phyloP scores from a whole-genome alignment of 2,888 invertebrate species.

The Thyatira batis region DNA sequence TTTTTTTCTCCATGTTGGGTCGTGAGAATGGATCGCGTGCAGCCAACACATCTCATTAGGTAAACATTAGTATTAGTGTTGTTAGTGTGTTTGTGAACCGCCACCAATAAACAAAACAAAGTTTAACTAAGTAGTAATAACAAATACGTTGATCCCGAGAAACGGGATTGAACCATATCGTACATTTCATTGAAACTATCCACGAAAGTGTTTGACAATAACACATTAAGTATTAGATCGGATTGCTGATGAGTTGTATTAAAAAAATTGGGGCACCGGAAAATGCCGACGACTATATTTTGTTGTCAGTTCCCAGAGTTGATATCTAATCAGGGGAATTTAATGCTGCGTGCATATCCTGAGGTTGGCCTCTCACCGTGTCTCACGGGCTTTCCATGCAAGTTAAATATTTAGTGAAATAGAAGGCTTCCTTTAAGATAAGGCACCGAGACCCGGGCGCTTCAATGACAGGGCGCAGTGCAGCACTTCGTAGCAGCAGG shows the following conservation, averaged over 20 bases:
- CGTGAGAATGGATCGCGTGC: slow-evolving; percentile 76
- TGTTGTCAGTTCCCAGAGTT: slow-evolving; percentile 74
- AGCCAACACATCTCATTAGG: slow-evolving; percentile 68
- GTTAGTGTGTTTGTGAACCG: slow-evolving; percentile 45
- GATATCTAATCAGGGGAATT: slow-evolving; percentile 77
- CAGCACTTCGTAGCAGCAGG: background rate
- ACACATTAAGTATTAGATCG: background rate
- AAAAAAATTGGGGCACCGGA: slow-evolving; percentile 44
- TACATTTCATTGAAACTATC: background rate
- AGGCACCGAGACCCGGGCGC: slow-evolving; percentile 40
- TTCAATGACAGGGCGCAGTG: background rate
- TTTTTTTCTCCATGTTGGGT: slow-evolving; percentile 63
- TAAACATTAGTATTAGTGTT: slow-evolving; percentile 68
- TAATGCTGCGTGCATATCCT: slow-evolving; percentile 63
- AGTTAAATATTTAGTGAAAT: slow-evolving; percentile 77
- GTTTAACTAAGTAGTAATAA: slow-evolving; percentile 25
- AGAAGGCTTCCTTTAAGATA: slow-evolving; percentile 68
- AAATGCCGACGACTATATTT: slow-evolving; percentile 54
- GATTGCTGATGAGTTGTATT: background rate
- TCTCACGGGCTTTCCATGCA: slow-evolving; percentile 57
- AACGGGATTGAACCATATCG: background rate
- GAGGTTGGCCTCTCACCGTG: slow-evolving; percentile 41
- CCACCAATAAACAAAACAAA: slow-evolving; percentile 29
- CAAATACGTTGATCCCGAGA: slow-evolving; percentile 6
- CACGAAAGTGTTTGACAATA: background rate